These are phyloP conservation scores for Epirrhoe alternata DNA, from an alignment of 2,888 invertebrate species.

Conservation along the genomic window DNA sequence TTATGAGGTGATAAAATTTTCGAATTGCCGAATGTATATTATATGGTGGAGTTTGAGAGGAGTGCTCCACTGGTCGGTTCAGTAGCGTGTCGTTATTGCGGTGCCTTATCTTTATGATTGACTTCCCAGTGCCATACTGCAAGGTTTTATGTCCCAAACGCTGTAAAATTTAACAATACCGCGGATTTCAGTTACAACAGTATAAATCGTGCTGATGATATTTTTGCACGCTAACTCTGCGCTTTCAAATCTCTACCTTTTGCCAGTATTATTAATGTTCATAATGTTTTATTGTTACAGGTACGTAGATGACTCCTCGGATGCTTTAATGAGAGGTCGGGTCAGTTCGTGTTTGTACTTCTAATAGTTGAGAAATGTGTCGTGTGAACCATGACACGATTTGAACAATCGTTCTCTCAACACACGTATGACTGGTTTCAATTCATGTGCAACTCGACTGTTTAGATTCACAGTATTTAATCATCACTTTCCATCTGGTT, in stretches of 20 bases:
- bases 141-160: constrained; percentile 41
- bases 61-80: constrained; percentile 44
- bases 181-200: constrained; percentile 36
- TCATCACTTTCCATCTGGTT: constrained; percentile 22
- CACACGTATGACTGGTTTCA: constrained; percentile 21
- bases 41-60: constrained; percentile 36
- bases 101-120: constrained; percentile 62
- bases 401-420: constrained; percentile 45
- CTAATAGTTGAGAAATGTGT: constrained; percentile 66
- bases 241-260: constrained; percentile 20
- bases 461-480: constrained; percentile 18
- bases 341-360: constrained; percentile 47
- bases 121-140: constrained; percentile 51
- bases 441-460: constrained; percentile 16
- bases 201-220: constrained; percentile 33
- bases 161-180: constrained; percentile 38
- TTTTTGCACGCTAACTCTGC: constrained; percentile 33
- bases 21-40: constrained; percentile 51
- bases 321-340: constrained; percentile 47
- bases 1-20: constrained; percentile 70
- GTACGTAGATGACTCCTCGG: constrained; percentile 51
- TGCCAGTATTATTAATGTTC: constrained; percentile 37
- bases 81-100: constrained; percentile 50
- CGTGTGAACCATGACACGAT: constrained; percentile 61
- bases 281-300: constrained; percentile 58